Evolutionary conservation across 2,797 vertebrate genomes (phyloP).

Genomic region (Falco cherrug): DNA sequence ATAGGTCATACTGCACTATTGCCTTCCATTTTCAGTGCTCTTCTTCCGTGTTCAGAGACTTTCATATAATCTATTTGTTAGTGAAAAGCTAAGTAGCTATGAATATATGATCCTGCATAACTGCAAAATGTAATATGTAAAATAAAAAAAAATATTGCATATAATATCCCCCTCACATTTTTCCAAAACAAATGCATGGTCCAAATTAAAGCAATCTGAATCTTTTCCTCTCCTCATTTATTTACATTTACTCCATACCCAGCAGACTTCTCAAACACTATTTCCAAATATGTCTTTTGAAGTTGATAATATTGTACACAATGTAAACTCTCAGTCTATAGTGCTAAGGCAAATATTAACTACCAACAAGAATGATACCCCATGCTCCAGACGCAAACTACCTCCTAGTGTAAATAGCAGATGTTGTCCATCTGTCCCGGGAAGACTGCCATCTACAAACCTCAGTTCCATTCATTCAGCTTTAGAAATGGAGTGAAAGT

Average conservation of each 20-base stretch:
- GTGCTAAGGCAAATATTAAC: background rate
- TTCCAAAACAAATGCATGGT: background rate
- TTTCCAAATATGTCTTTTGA: background rate
- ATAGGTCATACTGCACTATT: background rate
- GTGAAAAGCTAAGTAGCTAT: background rate
- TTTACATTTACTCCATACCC: background rate
- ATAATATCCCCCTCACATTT: background rate
- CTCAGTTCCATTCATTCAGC: background rate
- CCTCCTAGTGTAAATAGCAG: background rate
- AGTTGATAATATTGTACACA: background rate
- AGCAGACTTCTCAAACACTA: background rate
- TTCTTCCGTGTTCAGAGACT: background rate
- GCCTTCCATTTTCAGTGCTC: background rate
- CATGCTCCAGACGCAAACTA: background rate
- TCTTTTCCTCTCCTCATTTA: background rate
- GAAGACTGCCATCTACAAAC: background rate
- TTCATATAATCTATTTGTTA: background rate
- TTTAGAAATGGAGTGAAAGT: background rate
- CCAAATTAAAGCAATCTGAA: background rate
- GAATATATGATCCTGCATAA: background rate
- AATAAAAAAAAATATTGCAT: background rate
- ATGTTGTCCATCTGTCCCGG: background rate
- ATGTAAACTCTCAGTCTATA: background rate
- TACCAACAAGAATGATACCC: background rate
- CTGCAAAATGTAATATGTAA: background rate